Percentiles rank a stretch among this genome's conserved stretches.
Evolutionary conservation across 2,888 invertebrate species (phyloP).

Genomic region (Seira musarum): DNA sequence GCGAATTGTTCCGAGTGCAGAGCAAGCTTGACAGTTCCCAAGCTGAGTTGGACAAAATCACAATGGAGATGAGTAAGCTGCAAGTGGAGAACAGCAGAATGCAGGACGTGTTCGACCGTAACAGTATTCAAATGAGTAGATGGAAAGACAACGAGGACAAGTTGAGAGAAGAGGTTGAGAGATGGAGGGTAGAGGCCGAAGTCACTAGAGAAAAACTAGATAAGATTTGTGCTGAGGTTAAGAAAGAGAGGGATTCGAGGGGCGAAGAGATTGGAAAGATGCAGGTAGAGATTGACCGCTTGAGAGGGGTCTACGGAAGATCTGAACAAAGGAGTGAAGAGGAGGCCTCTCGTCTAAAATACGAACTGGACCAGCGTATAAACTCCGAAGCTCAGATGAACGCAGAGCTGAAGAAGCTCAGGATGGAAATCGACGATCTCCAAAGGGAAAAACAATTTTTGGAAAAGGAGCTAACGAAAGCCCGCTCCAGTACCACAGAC

Average conservation of each 20-base stretch:
- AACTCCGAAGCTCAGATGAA: constrained; percentile 76
- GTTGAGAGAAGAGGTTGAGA: constrained; percentile 76
- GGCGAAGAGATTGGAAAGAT: constrained; percentile 91
- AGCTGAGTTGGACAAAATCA: constrained; percentile 89
- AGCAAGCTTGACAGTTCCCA: constrained; percentile 90
- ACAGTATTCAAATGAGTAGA: constrained; percentile 86
- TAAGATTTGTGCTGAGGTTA: constrained; percentile 72
- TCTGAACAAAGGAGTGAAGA: constrained; percentile 76
- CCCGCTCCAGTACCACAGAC: neutral
- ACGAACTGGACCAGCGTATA: constrained; percentile 69
- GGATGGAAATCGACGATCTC: constrained; percentile 72
- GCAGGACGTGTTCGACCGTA: constrained; percentile 91
- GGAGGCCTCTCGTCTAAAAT: constrained; percentile 70
- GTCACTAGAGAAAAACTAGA: constrained; percentile 59
- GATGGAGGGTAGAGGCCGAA: constrained; percentile 63
- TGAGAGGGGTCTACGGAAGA: constrained; percentile 89
- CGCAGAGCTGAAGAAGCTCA: constrained; percentile 85
- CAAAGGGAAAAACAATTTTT: constrained; percentile 31
- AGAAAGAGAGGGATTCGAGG: constrained; percentile 88
- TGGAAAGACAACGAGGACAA: constrained; percentile 94
- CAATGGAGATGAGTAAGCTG: constrained; percentile 88
- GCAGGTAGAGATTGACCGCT: constrained; percentile 89
- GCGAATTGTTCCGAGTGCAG: constrained; percentile 90
- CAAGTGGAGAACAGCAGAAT: constrained; percentile 89
- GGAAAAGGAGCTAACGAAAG: constrained; percentile 37